These are phyloP conservation scores for Nettapus auritus DNA, from an alignment of 2,113 vertebrate genomes.

Conservation along the genomic window DNA sequence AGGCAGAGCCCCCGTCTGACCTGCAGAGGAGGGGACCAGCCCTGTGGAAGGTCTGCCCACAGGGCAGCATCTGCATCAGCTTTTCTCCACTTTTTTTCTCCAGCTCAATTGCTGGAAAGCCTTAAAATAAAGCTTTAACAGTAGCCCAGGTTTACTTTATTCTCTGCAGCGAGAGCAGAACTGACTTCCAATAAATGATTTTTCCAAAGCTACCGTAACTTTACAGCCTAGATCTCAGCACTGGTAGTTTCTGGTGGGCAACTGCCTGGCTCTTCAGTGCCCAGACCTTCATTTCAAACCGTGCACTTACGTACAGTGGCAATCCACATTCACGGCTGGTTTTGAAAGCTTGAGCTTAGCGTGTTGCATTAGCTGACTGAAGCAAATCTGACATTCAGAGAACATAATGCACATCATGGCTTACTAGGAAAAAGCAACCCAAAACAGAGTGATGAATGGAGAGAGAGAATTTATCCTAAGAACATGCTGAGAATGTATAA, in stretches of 20 bases:
- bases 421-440: not conserved
- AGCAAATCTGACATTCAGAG: not conserved
- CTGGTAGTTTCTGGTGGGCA: not conserved
- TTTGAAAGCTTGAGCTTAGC: not conserved
- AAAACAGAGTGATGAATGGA: not conserved
- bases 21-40: not conserved
- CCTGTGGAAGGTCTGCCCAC: not conserved
- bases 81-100: not conserved
- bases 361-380: not conserved
- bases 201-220: not conserved
- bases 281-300: not conserved
- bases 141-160: not conserved
- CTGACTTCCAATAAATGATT: not conserved
- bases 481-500: not conserved
- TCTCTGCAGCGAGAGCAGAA: not conserved
- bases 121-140: not conserved
- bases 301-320: not conserved
- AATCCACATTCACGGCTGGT: not conserved
- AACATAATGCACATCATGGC: not conserved
- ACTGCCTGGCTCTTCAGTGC: not conserved
- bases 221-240: not conserved
- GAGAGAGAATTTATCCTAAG: not conserved
- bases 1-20: not conserved
- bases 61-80: not conserved
- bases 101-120: not conserved